Conservation (phyloP, 2,888 invertebrate species). For the Andricus curvator region DNA sequence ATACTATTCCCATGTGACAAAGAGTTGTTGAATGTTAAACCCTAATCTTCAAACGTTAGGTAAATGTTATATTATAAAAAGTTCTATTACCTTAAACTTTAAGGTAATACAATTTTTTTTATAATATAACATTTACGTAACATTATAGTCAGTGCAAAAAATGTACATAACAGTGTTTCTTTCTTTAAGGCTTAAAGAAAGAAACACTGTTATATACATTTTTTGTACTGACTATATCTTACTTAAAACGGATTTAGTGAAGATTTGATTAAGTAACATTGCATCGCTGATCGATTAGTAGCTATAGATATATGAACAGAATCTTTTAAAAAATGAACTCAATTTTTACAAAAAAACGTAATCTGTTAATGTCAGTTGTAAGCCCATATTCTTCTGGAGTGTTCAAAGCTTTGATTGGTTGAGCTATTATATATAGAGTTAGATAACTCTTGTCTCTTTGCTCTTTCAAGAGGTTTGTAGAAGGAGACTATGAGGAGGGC, state of each 20-base stretch:
- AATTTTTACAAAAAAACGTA: slow-evolving; percentile 5
- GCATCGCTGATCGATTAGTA: neutral
- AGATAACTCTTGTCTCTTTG: neutral
- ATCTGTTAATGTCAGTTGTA: neutral
- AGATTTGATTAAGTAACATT: neutral
- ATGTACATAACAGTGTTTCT: neutral
- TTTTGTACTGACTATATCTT: neutral
- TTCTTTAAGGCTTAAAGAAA: neutral
- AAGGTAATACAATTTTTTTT: too few species aligned
- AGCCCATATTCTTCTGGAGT: neutral
- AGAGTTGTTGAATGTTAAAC: too few species aligned
- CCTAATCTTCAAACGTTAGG: too few species aligned
- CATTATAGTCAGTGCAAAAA: neutral
- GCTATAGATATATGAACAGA: neutral
- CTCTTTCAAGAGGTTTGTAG: neutral
- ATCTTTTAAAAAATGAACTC: neutral
- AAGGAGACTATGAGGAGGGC: neutral
- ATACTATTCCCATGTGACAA: too few species aligned
- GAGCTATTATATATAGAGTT: neutral
- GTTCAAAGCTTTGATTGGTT: neutral
- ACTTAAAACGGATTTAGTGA: neutral
- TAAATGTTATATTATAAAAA: too few species aligned
- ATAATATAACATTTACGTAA: too few species aligned
- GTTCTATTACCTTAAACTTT: too few species aligned
- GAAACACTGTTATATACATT: neutral